Evolutionary conservation across 2,888 invertebrate genomes (phyloP), one percentile per base, ranked within the genome.

Genomic region (Rhogogaster chlorosoma): DNA sequence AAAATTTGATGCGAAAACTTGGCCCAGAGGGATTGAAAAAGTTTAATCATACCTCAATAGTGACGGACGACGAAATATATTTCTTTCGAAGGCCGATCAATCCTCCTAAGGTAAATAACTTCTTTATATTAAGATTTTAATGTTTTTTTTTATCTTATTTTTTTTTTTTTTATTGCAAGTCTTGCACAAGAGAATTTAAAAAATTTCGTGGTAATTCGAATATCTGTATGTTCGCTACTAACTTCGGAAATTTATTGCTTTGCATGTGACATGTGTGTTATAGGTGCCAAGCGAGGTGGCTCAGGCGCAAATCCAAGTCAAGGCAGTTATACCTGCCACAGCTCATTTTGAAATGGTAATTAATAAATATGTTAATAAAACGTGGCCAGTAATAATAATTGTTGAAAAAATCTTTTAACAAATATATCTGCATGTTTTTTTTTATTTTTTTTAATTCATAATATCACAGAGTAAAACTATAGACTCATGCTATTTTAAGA

Each of bases 51-150:
- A 96, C 96, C 67, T 96, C 97, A 75, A 95, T 96, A 15, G 99
- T 99, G 67, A 97, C 97, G n/a, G 97, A 98, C 80, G 99, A 99
- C 94, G 99, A 99, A 94, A 95, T 97, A 82, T 97, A 97, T 91
- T 97, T 96, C 93, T 98, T 98, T 94, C 96, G 96, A 84, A 94
- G 95, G 88, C 94, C 96, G 6, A 95, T 96, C 70, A 96, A 95
- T 91, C 96, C 96, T 12, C 94, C 94, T 67, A 95, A 95, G 94
- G 95, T 95, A 92, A 91, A 93, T 90, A 85, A 77, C 86, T 83
- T 67, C 84, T 73, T 67, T 75, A 64, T 49, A 42, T 36, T 64
- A 22, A 78, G 82, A 84, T 86, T 71, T 61, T 75, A 77, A 73
- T 67, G 67, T 36, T 77, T 77, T 80, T 67, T 84, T 84, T 42